Percentiles rank a stretch among this genome's conserved stretches.
These are phyloP conservation scores for crab-eating macaque (Macaca fascicularis) DNA, from an alignment of 2,113 vertebrate genomes.

Conservation along the genomic window T2T-MFA8v1.1 NC_088375.1:11674001-11674500, in stretches of 20 bases:
- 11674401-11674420: no score
- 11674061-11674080: no score
- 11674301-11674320: neutral
- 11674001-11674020: neutral
- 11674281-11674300: neutral
- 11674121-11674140: neutral
- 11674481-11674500: neutral
- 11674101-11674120: neutral
- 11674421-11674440: neutral
- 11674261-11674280: neutral
- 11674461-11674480: neutral
- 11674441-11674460: neutral
- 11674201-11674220: accelerated
- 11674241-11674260: neutral
- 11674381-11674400: neutral
- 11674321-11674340: neutral
- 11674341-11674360: accelerated
- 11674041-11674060: neutral
- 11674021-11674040: no score
- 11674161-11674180: neutral
- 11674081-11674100: neutral
- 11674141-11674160: neutral
- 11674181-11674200: neutral
- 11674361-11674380: neutral
- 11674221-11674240: neutral